Conservation (phyloP, 2,888 invertebrate species). For the Sclerodermus sp. region DNA sequence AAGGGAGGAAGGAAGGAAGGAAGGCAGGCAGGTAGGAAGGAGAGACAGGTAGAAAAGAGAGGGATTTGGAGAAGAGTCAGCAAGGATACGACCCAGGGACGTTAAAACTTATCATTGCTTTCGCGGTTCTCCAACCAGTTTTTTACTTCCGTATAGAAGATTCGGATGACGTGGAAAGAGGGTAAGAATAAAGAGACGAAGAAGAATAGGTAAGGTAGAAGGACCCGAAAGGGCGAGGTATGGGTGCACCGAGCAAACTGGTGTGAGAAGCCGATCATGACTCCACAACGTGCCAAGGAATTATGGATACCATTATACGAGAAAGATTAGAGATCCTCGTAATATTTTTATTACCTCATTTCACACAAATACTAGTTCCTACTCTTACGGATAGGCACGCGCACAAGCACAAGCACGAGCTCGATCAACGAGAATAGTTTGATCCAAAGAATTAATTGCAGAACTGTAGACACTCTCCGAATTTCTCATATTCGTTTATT, state of each 20-base stretch:
- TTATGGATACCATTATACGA: conserved; percentile 50
- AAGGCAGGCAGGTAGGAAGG: not conserved
- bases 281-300: conserved; percentile 40
- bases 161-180: too few relatives aligned
- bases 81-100: conserved; percentile 4
- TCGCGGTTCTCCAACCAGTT: conserved; percentile 4
- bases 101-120: conserved; percentile 24
- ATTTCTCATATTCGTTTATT: too few relatives aligned
- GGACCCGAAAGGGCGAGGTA: too few relatives aligned
- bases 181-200: conserved; percentile 3
- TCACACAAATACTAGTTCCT: conserved; percentile 21
- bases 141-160: too few relatives aligned
- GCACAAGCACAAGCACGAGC: too few relatives aligned
- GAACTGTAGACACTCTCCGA: too few relatives aligned
- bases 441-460: too few relatives aligned
- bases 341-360: conserved; percentile 49
- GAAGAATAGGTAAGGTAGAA: conserved; percentile 13
- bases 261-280: conserved; percentile 32
- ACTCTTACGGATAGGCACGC: conserved; percentile 7
- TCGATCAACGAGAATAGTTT: too few relatives aligned
- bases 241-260: too few relatives aligned
- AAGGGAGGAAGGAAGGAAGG: not conserved
- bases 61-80: not conserved
- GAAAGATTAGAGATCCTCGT: conserved; percentile 50
- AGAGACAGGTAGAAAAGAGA: not conserved